Evolutionary conservation across 2,113 vertebrate species (phyloP).

Genomic region (Merops nubicus): DNA sequence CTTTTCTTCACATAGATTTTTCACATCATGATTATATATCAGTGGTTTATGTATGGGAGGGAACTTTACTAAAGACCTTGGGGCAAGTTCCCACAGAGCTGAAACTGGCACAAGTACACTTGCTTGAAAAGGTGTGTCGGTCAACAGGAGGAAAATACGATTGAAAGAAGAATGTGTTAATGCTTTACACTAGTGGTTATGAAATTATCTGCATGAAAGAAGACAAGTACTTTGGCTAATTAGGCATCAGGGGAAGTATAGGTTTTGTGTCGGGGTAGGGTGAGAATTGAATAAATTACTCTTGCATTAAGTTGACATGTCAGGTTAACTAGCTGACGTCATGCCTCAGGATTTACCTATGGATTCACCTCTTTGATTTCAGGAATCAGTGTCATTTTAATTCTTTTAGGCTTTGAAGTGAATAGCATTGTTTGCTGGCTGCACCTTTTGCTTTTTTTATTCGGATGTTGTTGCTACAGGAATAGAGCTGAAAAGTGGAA

Average conservation of each 20-base stretch:
- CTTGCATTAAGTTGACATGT: conserved; percentile 17
- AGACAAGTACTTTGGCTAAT: conserved; percentile 54
- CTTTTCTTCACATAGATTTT: neutral
- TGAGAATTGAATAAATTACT: conserved; percentile 47
- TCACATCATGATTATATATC: conserved; percentile 17
- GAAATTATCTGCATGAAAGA: conserved; percentile 61
- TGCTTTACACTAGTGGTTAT: conserved; percentile 44
- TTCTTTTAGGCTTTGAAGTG: neutral
- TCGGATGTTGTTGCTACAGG: neutral
- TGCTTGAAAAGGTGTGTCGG: conserved; percentile 42
- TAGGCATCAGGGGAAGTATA: conserved; percentile 41
- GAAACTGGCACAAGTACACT: conserved; percentile 52
- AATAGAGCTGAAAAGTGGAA: neutral
- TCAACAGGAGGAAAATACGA: conserved; percentile 49
- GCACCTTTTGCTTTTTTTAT: neutral
- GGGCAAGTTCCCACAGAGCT: conserved; percentile 65
- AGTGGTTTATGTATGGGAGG: conserved; percentile 15
- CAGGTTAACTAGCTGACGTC: neutral
- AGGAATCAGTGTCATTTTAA: neutral
- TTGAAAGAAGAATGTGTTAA: conserved; percentile 61
- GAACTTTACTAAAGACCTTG: conserved; percentile 37
- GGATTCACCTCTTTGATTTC: conserved; percentile 21
- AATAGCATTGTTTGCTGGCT: neutral
- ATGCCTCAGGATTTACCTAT: conserved; percentile 20
- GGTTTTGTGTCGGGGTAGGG: conserved; percentile 31